These are phyloP conservation scores for Plebejus anna DNA, from an alignment of 2,888 invertebrate genomes.

Conservation along the genomic window DNA sequence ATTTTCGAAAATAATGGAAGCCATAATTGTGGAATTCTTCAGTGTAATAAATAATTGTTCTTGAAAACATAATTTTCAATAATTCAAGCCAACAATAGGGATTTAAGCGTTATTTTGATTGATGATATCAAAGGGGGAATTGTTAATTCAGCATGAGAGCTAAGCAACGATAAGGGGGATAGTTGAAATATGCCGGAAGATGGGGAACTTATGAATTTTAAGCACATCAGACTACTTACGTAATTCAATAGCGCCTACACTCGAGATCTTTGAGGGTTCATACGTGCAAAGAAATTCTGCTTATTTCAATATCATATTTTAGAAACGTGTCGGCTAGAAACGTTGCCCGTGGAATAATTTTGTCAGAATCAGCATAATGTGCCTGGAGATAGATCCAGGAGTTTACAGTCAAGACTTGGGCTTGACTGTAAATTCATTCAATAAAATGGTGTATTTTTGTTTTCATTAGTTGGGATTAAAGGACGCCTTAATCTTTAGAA, in stretches of 20 bases:
- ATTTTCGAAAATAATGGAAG: no score
- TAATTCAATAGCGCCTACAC: slow-evolving; percentile 10
- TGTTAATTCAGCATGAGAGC: neutral
- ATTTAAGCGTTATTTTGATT: neutral
- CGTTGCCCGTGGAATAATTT: slow-evolving; percentile 7
- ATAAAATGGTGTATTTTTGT: no score
- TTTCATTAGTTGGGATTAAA: no score
- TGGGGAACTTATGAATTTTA: neutral
- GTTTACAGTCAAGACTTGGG: neutral
- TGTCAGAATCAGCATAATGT: neutral
- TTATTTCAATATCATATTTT: slow-evolving; percentile 14
- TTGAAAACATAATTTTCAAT: neutral
- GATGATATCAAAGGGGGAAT: slow-evolving; percentile 1
- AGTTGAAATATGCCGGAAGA: slow-evolving; percentile 5
- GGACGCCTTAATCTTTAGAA: no score
- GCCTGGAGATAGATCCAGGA: neutral
- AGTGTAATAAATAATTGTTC: neutral
- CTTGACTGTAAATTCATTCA: no score
- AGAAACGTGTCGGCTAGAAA: neutral
- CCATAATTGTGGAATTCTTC: neutral
- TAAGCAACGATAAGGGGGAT: neutral
- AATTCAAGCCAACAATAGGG: neutral
- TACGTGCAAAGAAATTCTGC: slow-evolving; percentile 14
- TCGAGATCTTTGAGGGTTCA: slow-evolving; percentile 5
- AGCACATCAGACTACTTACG: neutral